Evolutionary conservation across 2,888 invertebrate genomes (phyloP).

Genomic region (Byasa hedistus): DNA sequence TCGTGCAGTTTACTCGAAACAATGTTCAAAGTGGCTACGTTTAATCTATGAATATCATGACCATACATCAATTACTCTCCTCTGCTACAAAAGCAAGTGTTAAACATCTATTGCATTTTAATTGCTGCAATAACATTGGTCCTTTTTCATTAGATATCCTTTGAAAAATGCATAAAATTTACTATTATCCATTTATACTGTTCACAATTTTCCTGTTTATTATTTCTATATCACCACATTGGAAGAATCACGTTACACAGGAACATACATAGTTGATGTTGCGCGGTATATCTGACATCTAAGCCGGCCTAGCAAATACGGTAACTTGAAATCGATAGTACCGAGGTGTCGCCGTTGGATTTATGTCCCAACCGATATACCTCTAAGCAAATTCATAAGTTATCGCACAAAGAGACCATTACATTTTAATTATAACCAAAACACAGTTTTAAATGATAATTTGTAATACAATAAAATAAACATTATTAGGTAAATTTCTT

Average conservation of each 20-base stretch:
- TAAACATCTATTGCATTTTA: too few relatives aligned
- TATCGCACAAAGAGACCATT: background rate
- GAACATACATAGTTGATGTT: conserved; percentile 5
- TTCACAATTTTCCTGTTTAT: background rate
- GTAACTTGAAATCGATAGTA: conserved; percentile 28
- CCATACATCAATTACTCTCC: too few relatives aligned
- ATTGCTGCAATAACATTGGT: too few relatives aligned
- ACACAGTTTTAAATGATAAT: background rate
- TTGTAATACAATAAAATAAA: background rate
- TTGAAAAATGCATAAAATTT: too few relatives aligned
- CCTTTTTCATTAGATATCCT: too few relatives aligned
- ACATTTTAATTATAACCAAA: background rate
- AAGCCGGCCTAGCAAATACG: conserved; percentile 22
- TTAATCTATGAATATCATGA: too few relatives aligned
- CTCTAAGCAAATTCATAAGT: background rate
- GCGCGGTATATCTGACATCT: conserved; percentile 7
- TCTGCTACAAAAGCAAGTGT: too few relatives aligned
- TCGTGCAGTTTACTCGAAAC: too few relatives aligned
- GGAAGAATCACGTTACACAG: background rate
- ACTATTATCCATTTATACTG: background rate
- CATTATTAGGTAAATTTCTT: too few relatives aligned
- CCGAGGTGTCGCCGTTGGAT: conserved; percentile 8
- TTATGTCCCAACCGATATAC: conserved; percentile 1
- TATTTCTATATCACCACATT: background rate
- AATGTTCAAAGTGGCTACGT: too few relatives aligned